Evolutionary conservation across 2,797 vertebrate species (phyloP), one percentile per base, ranked within the genome.

Genomic region (Crenichthys baileyi): DNA sequence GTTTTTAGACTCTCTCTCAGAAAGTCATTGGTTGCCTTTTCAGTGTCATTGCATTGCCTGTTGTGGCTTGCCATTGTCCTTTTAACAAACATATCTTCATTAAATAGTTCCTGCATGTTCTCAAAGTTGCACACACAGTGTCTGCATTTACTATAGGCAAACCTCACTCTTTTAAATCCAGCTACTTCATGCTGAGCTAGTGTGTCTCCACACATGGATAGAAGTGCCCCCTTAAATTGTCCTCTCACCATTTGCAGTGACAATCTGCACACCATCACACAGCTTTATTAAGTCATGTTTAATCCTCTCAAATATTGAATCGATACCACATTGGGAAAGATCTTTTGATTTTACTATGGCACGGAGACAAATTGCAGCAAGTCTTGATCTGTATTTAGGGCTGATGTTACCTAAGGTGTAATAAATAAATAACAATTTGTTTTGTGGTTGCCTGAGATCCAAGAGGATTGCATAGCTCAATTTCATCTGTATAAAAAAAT

Each of bases 361-460:
- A 87, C 87, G 82, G 48, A 87, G 80, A 70, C 36, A 31, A 84
- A 88, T 87, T 13, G 80, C 87, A 86, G 61, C 56, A 56, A 89
- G 83, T 81, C 55, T 89, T 79, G 84, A 89, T 80, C 80, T 88
- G 67, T 83, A 80, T 73, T 82, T 87, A 16, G 87, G 87, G 56
- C 70, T 87, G 50, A 91, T 81, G 58, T 87, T 89, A 90, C 81
- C 81, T 74, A 85, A 71, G 29, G 83, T 85, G 79, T 89, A 85
- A 80, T 87, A 84, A 70, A 89, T 72, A 68, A 83, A n/a, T 36
- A 65, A 53, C 74, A 67, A 36, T 24, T 12, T 12, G 61, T 76
- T 67, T 36, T 76, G n/a, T 67, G 60, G 36, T 76, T 76, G 61
- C 46, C 4, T 1, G 18, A 24, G 58, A 51, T 65, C 73, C 73